Conservation (phyloP, 1,140 invertebrate species). For the Drosophila bocqueti region DNA sequence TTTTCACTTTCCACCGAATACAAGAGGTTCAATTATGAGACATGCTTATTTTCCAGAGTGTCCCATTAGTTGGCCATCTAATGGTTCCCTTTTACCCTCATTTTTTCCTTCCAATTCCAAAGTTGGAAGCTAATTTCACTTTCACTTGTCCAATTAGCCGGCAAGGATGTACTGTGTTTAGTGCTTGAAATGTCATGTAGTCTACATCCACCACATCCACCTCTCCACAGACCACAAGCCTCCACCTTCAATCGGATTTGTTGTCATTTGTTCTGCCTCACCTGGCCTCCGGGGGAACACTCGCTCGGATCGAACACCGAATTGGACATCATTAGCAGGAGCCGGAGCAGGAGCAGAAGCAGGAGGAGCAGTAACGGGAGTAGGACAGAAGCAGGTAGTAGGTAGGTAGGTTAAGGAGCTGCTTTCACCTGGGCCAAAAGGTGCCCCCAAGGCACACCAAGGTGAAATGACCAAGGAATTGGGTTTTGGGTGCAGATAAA, state of each 20-base stretch:
- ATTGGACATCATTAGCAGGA: conserved; percentile 45
- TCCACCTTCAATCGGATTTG: conserved; percentile 6
- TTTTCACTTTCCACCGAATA: neutral
- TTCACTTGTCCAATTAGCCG: conserved; percentile 43
- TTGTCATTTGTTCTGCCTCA: conserved; percentile 8
- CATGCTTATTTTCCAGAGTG: conserved; percentile 15
- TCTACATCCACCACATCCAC: neutral
- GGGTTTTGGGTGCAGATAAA: conserved; percentile 10
- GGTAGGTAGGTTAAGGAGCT: conserved; percentile 27
- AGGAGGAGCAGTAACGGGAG: neutral
- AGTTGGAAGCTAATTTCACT: conserved; percentile 29
- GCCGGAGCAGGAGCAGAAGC: neutral
- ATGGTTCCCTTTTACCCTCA: neutral
- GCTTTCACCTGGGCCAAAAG: neutral
- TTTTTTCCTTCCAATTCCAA: neutral
- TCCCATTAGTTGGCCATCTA: conserved; percentile 16
- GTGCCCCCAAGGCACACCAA: conserved; percentile 18
- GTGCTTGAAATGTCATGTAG: conserved; percentile 54
- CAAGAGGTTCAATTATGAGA: conserved; percentile 8
- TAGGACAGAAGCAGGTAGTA: neutral
- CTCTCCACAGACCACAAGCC: neutral
- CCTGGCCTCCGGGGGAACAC: conserved; percentile 26
- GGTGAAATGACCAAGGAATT: conserved; percentile 43
- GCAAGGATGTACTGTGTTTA: conserved; percentile 50
- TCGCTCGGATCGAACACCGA: conserved; percentile 29